phyloP scores from a whole-genome alignment of 2,113 vertebrate species.

The Sturnus vulgaris region DNA sequence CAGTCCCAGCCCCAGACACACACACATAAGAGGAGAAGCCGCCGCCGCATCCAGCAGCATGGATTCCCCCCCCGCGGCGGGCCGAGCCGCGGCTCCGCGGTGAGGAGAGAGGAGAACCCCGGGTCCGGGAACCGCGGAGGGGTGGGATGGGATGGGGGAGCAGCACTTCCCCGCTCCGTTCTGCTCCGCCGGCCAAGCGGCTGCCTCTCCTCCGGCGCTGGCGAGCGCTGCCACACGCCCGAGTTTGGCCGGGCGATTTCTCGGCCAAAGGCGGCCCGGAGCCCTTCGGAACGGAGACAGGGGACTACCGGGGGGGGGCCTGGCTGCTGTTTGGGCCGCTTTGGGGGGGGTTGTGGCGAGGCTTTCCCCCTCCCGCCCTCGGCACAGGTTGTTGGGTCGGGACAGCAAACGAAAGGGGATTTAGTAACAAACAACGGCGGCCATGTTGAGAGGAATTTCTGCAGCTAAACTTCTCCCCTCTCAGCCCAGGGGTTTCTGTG shows the following conservation, averaged over 20 bases:
- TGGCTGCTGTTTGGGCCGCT: not conserved
- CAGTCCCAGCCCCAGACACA: constrained; percentile 78
- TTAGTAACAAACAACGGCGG: constrained; percentile 99
- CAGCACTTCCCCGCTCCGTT: not conserved
- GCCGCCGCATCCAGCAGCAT: constrained; percentile 75
- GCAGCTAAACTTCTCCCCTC: constrained; percentile 71
- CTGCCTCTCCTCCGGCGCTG: constrained; percentile 60
- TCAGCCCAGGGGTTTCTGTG: constrained; percentile 51
- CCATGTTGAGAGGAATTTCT: constrained; percentile 94
- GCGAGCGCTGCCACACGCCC: constrained; percentile 68
- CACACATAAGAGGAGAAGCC: constrained; percentile 23
- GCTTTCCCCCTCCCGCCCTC: not conserved
- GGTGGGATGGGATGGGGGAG: constrained; percentile 67
- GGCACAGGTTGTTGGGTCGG: constrained; percentile 85
- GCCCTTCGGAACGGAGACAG: not conserved
- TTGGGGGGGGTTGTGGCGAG: not conserved
- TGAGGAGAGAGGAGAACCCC: constrained; percentile 83
- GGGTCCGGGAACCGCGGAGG: constrained; percentile 70
- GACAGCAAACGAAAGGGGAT: constrained; percentile 87
- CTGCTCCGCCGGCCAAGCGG: not conserved
- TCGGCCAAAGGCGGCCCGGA: constrained; percentile 55
- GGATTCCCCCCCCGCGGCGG: constrained; percentile 71
- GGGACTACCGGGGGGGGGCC: not conserved
- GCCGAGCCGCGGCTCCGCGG: constrained; percentile 80
- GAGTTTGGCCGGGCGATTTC: constrained; percentile 69